Base-by-base conservation (phyloP, 2,888 invertebrate genomes). In the Rotaria macrura region DNA sequence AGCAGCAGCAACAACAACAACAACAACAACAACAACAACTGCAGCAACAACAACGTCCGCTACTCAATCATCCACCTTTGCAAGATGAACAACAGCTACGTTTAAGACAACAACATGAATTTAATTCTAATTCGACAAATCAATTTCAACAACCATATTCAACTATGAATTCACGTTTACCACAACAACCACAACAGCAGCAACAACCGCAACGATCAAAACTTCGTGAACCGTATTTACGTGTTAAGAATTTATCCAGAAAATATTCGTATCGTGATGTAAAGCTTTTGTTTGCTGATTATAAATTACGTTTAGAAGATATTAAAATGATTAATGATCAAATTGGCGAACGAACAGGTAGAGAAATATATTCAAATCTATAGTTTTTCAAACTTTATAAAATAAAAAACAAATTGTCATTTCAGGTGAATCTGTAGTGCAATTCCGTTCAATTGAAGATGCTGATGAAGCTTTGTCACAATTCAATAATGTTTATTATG, bases 211-310 rank as follows among this genome's bases (percentile, higher is more conserved):
- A 25, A 65, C 34, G 79, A 43, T 14, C 23, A 25, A 79, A 79
- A 79, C 23, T 79, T 14, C 79, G 79, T 40, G 79, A 79, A 43
- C 79, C 79, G 4, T 79, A 79, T 79, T 43, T 79, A 43, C 40
- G 79, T 43, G 79, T 79, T 9, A 79, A 79, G 43, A 79, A 79
- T 79, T 25, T 79, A 23, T 79, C 79, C 25, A 79, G 43, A 79
- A 79, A 79, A 79, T 79, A 79, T 79, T 79, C 79, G n/a, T 79
- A 79, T 79, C 79, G 79, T n/a, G 79, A 79, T 79, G 79, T 79
- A 43, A 79, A 79, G 43, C 43, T 79, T n/a, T n/a, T 79, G n/a
- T 79, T 79, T 79, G 40, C 79, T n/a, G 79, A 79, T 79, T 79
- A 79, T 43, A 79, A 79, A 79, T 79, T 79, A 43, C 79, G 79